Base-by-base conservation (phyloP, 2,888 invertebrate species). In the Rhaphigaster nebulosa region DNA sequence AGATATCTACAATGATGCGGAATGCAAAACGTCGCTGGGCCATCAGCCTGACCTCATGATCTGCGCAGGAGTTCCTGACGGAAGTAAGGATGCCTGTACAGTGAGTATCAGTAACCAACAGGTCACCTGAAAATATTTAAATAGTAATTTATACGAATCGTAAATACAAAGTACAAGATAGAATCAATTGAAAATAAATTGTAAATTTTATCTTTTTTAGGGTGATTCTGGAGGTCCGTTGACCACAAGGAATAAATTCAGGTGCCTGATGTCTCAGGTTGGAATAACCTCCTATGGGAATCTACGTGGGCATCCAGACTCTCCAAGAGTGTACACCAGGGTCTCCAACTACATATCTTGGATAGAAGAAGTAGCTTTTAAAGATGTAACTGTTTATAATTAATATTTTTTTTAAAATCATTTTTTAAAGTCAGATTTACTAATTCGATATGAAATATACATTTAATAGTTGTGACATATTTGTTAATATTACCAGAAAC, bases 191-290 rank as follows among this genome's bases (percentile, higher is more conserved):
- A 12, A 52, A 52, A 13, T 5, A 29, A 29, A 65, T 29, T 3
- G 4, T n/a, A 15, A 10, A 13, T n/a, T 87, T 4, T 6, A 1
- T 18, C 15, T 90, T 91, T 93, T 91, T 92, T 93, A 96, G 96
- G 97, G 97, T 76, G 97, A 97, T 93, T 96, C 96, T 41, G 97
- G 97, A 0, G 96, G 96, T 0, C 97, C 97, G 0, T 94, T 97
- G 65, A 29, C 34, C 18, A 65, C 65, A 29, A 29, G 65, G 4
- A 29, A 29, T 18, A 3, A n/a, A 29, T 29, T 15, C 29, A 4
- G 94, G 94, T 84, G 93, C 70, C 1, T 84, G 45, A 96, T 95
- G 91, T 94, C 95, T 94, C 95, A 94, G 92, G 94, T 93, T 65
- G 92, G 95, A 0, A 93, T 95, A 0, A 95, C 95, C 1, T 94